Evolutionary conservation across 2,113 vertebrate species (phyloP).

Genomic region (Triplophysa dalaica): DNA sequence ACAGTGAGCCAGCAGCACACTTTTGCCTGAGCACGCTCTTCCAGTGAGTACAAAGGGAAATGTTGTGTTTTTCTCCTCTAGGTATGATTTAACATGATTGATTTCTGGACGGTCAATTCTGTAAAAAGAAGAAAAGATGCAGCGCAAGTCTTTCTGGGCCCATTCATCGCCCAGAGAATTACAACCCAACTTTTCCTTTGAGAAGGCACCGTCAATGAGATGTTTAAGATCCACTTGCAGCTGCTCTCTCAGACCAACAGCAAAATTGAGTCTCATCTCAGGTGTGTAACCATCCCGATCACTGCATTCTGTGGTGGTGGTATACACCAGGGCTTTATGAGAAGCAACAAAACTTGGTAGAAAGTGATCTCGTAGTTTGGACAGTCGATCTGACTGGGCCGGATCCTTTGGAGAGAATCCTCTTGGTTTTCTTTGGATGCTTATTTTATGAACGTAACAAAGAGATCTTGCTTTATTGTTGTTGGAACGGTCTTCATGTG

Average conservation of each 20-base stretch:
- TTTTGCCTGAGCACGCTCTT: slow-evolving; percentile 76
- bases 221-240: slow-evolving; percentile 66
- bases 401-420: neutral
- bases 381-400: slow-evolving; percentile 53
- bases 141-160: slow-evolving; percentile 65
- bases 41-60: slow-evolving; percentile 72
- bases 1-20: slow-evolving; percentile 74
- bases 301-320: slow-evolving; percentile 64
- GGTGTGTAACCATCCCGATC: slow-evolving; percentile 63
- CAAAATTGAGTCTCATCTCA: slow-evolving; percentile 63
- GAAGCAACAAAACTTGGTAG: slow-evolving; percentile 67
- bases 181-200: neutral
- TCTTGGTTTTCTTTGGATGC: slow-evolving; percentile 28
- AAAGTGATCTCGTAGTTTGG: slow-evolving; percentile 69
- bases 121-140: slow-evolving; percentile 64
- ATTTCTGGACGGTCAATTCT: slow-evolving; percentile 63
- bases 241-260: slow-evolving; percentile 71
- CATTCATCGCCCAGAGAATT: slow-evolving; percentile 31
- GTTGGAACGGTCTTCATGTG: slow-evolving; percentile 56
- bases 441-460: slow-evolving; percentile 75
- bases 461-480: slow-evolving; percentile 64
- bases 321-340: slow-evolving; percentile 67
- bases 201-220: slow-evolving; percentile 56
- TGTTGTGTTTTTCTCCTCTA: slow-evolving; percentile 60
- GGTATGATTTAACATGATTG: slow-evolving; percentile 67